Evolutionary conservation across 2,797 vertebrate genomes (phyloP).

Genomic region (Menidia menidia): DNA sequence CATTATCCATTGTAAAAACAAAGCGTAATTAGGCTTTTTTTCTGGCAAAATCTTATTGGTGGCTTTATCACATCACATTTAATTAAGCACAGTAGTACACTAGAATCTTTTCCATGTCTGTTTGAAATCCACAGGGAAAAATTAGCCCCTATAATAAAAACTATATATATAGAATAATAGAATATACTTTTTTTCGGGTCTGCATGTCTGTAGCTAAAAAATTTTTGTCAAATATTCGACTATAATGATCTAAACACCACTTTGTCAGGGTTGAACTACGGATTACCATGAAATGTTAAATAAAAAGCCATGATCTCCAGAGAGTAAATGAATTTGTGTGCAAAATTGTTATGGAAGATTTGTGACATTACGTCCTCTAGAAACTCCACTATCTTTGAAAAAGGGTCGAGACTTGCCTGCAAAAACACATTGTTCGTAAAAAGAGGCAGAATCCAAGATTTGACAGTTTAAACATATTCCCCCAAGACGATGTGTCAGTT

Average conservation of each 20-base stretch:
- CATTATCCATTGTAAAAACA: slow-evolving; percentile 1
- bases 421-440: slow-evolving; percentile 27
- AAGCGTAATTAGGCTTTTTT: slow-evolving; percentile 20
- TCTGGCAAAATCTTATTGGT: slow-evolving; percentile 4
- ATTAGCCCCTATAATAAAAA: not conserved
- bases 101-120: not conserved
- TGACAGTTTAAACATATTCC: slow-evolving; percentile 50
- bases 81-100: slow-evolving; percentile 6
- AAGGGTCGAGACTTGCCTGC: not conserved
- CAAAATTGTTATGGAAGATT: not conserved
- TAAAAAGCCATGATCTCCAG: not conserved
- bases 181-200: not conserved
- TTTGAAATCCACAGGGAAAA: slow-evolving; percentile 4
- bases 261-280: not conserved
- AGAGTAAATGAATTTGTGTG: not conserved
- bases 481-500: slow-evolving; percentile 29
- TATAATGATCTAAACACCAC: not conserved
- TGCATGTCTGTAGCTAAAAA: not conserved
- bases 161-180: not conserved
- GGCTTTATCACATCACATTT: slow-evolving; percentile 4
- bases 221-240: not conserved
- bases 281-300: not conserved
- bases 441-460: slow-evolving; percentile 14
- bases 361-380: not conserved
- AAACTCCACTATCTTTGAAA: not conserved